Conservation (phyloP, 1,140 invertebrate species). For the Drosophila bifasciata region DNA sequence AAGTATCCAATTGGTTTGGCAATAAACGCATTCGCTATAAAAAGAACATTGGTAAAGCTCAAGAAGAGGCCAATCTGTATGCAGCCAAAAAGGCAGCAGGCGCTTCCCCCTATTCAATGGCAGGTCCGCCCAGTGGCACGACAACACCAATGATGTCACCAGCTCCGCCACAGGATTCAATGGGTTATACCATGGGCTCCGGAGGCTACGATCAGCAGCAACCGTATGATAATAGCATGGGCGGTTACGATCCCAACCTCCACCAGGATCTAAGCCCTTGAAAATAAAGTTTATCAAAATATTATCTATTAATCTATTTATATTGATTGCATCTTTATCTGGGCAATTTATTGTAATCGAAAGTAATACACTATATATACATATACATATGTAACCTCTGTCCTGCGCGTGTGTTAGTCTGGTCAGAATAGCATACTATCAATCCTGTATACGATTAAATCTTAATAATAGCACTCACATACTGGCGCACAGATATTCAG, state of each 20-base stretch:
- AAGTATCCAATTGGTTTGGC: constrained; percentile 99
- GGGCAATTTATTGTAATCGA: not conserved
- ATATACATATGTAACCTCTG: not conserved
- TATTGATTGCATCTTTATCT: no score
- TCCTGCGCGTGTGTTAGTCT: constrained; percentile 6
- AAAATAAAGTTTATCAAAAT: constrained; percentile 55
- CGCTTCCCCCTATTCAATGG: constrained; percentile 96
- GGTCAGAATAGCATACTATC: constrained; percentile 6
- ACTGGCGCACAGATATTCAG: constrained; percentile 4
- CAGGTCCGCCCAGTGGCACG: constrained; percentile 91
- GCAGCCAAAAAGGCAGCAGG: constrained; percentile 99
- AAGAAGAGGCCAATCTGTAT: constrained; percentile 99
- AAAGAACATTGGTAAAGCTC: constrained; percentile 99
- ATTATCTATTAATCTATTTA: no score
- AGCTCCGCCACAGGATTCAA: constrained; percentile 94
- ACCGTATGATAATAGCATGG: constrained; percentile 93
- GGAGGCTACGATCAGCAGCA: constrained; percentile 93
- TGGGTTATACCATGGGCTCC: constrained; percentile 94
- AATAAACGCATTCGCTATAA: constrained; percentile 99
- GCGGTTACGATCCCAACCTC: constrained; percentile 93
- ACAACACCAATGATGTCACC: constrained; percentile 97
- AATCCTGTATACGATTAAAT: constrained; percentile 13
- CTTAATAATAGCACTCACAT: constrained; percentile 10
- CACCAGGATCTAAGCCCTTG: constrained; percentile 90
- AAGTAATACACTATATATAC: constrained; percentile 5